Conservation (phyloP, 2,113 vertebrate species). For the Varanus komodoensis region DNA sequence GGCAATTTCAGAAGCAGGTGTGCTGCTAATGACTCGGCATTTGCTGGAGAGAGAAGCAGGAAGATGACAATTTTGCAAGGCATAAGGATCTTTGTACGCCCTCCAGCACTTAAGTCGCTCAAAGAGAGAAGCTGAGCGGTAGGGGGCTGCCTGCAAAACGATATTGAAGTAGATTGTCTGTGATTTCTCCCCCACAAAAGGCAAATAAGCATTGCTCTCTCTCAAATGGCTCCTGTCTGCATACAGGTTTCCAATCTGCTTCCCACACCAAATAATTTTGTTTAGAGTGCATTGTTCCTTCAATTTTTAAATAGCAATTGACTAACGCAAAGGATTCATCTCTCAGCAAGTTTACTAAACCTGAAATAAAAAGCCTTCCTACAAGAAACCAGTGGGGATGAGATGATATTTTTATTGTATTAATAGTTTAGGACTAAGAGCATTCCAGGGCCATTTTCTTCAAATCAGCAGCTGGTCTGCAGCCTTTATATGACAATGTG, state of each 20-base stretch:
- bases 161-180: neutral
- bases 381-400: neutral
- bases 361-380: conserved; percentile 22
- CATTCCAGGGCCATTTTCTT: neutral
- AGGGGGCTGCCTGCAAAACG: neutral
- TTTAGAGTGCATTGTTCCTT: conserved; percentile 7
- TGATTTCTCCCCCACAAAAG: conserved; percentile 24
- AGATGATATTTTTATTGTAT: neutral
- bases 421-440: neutral
- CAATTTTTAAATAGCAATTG: conserved; percentile 1
- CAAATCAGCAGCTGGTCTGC: neutral
- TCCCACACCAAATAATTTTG: conserved; percentile 1
- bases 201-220: neutral
- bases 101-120: neutral
- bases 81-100: neutral
- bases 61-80: neutral
- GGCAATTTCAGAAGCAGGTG: neutral
- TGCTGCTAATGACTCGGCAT: neutral
- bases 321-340: conserved; percentile 1
- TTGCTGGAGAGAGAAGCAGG: neutral
- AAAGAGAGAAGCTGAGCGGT: neutral
- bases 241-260: neutral
- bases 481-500: neutral
- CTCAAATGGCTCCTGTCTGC: neutral
- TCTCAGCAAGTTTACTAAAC: conserved; percentile 19